Conservation (phyloP, 2,113 vertebrate species). For the Fregetta grallaria region DNA sequence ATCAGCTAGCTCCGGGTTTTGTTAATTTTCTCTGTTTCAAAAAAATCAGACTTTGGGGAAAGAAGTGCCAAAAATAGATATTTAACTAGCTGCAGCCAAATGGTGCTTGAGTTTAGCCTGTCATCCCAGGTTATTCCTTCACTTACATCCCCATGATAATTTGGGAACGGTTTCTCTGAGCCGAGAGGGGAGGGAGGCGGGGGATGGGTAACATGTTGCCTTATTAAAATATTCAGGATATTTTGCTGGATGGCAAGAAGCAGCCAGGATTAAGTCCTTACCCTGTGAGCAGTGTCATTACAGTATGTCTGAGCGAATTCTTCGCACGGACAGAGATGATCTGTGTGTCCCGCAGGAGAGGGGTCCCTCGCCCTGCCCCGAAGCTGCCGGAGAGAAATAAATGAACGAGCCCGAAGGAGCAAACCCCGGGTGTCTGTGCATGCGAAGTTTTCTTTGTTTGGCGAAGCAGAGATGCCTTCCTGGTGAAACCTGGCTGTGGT, state of each 20-base stretch:
- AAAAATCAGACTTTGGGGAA: not conserved
- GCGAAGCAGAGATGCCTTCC: not conserved
- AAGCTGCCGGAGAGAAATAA: not conserved
- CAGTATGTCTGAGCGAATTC: not conserved
- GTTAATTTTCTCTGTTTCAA: conserved; percentile 35
- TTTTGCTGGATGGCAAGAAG: not conserved
- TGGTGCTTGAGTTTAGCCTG: not conserved
- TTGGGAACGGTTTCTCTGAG: not conserved
- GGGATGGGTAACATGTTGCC: not conserved
- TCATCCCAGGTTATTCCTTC: not conserved
- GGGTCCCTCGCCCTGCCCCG: not conserved
- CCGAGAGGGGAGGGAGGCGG: not conserved
- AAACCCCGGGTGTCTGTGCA: not conserved
- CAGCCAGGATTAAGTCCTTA: not conserved
- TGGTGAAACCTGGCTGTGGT: not conserved
- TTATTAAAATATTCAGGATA: not conserved
- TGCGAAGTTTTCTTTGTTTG: not conserved
- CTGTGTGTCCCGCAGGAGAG: not conserved
- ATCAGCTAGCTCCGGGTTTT: conserved; percentile 36
- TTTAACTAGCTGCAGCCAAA: conserved; percentile 7
- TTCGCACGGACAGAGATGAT: not conserved
- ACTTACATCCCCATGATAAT: not conserved
- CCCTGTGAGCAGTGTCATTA: not conserved
- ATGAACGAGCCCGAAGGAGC: not conserved
- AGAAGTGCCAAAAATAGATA: conserved; percentile 24